phyloP scores from a whole-genome alignment of 2,888 invertebrate species.

The Euplagia quadripunctaria region DNA sequence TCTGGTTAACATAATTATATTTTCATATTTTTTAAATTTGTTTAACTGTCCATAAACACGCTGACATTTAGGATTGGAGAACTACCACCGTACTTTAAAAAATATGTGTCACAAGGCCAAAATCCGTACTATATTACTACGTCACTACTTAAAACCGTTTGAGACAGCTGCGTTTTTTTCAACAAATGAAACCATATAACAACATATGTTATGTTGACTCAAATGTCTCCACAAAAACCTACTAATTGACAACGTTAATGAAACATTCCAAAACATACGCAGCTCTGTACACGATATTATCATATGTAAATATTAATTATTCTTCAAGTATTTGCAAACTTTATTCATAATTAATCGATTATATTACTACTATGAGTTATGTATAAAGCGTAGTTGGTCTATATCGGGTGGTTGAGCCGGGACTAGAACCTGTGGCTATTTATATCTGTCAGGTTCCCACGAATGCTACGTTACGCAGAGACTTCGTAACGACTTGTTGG shows the following conservation, averaged over 20 bases:
- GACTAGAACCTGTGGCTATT: constrained; percentile 18
- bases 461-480: constrained; percentile 3
- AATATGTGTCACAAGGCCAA: no score
- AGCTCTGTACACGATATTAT: neutral
- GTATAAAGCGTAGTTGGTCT: neutral
- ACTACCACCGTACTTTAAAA: neutral
- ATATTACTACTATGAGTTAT: neutral
- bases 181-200: neutral
- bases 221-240: neutral
- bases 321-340: neutral
- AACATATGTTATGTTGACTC: neutral
- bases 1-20: no score
- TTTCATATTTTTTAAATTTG: neutral
- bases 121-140: neutral
- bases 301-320: neutral
- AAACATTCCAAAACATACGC: neutral
- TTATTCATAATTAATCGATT: neutral
- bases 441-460: constrained; percentile 20
- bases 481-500: constrained; percentile 7
- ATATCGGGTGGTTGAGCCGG: neutral
- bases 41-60: neutral
- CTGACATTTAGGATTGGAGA: neutral
- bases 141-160: neutral
- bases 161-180: neutral
- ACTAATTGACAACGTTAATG: neutral